Evolutionary conservation across 2,797 vertebrate species (phyloP).

Genomic region (Chelmon rostratus): DNA sequence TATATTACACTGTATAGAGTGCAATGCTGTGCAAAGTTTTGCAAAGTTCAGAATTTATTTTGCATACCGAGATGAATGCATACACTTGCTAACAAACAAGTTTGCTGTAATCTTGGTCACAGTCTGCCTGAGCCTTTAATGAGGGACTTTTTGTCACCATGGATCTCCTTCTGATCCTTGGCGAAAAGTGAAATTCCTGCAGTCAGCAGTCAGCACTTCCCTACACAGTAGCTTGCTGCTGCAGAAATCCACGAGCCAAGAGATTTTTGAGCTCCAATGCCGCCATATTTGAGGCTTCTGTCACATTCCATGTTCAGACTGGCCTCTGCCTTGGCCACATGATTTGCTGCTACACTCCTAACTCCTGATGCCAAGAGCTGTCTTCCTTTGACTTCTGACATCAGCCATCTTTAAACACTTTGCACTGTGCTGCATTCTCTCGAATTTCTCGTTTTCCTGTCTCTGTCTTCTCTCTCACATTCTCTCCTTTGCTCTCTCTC

Average conservation of each 20-base stretch:
- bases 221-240: conserved; percentile 75
- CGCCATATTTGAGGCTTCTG: conserved; percentile 75
- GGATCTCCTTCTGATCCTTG: conserved; percentile 75
- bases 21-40: conserved; percentile 22
- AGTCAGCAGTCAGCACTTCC: conserved; percentile 80
- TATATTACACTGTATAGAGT: conserved; percentile 9
- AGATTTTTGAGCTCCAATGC: conserved; percentile 71
- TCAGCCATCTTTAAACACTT: conserved; percentile 82
- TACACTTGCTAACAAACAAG: conserved; percentile 68
- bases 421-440: conserved; percentile 69
- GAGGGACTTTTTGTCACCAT: conserved; percentile 76
- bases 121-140: conserved; percentile 76
- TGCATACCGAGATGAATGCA: conserved; percentile 38
- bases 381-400: conserved; percentile 75
- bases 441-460: conserved; percentile 62
- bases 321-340: conserved; percentile 69
- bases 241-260: conserved; percentile 73
- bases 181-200: conserved; percentile 72
- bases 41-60: conserved; percentile 41
- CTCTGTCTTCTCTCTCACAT: conserved; percentile 60
- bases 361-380: conserved; percentile 69
- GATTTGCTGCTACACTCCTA: conserved; percentile 58
- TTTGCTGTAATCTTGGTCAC: conserved; percentile 75
- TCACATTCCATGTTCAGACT: conserved; percentile 72
- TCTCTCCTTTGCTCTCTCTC: conserved; percentile 47